Evolutionary conservation across 2,113 vertebrate species (phyloP).

Genomic region (Oreochromis spilurus): DNA sequence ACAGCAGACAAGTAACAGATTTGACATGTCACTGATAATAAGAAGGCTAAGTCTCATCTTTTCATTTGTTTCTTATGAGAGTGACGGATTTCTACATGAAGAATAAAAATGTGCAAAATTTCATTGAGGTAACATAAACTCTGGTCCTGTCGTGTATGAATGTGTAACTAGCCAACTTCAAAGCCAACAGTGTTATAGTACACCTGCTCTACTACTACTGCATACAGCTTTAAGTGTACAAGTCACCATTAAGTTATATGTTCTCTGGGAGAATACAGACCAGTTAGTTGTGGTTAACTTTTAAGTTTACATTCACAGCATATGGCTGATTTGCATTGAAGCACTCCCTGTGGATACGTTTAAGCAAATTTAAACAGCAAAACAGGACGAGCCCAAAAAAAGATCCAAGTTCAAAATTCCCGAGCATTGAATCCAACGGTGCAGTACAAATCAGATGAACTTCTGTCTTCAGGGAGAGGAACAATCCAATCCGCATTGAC

Average conservation of each 20-base stretch:
- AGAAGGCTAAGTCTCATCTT: neutral
- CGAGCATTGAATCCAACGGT: neutral
- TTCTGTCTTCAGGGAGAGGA: neutral
- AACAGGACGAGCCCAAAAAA: neutral
- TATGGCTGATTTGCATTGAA: neutral
- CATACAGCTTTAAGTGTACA: neutral
- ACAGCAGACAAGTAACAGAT: neutral
- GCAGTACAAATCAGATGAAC: neutral
- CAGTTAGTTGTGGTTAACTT: neutral
- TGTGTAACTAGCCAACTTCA: neutral
- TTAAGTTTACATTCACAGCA: neutral
- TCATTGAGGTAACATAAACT: neutral
- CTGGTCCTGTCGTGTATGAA: neutral
- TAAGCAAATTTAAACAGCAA: neutral
- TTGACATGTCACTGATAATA: neutral
- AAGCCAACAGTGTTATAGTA: neutral
- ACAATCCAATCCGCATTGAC: constrained; percentile 11
- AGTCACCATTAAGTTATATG: neutral
- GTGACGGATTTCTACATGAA: fast-evolving
- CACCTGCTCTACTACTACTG: neutral
- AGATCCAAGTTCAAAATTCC: neutral
- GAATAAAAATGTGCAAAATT: neutral
- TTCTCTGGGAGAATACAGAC: neutral
- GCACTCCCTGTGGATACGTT: neutral
- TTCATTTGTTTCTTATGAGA: neutral